These are phyloP conservation scores for Temnothorax rugatulus DNA, from an alignment of 2,888 invertebrate species.

Conservation along the genomic window DNA sequence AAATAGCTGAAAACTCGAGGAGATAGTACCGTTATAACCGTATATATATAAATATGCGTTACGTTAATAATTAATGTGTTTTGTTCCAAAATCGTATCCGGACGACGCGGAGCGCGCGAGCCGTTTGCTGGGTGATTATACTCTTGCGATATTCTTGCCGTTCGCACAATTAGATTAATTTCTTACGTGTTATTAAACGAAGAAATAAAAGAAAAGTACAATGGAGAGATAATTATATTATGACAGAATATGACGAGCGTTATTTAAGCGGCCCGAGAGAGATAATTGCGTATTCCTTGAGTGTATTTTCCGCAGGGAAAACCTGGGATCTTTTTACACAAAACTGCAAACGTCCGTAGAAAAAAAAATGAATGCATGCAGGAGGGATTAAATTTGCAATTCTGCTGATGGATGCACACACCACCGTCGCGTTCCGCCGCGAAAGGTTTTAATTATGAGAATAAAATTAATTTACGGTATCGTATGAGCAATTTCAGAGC, in stretches of 20 bases:
- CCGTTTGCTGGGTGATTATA: not conserved
- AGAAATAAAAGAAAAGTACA: not conserved
- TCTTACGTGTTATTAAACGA: not conserved
- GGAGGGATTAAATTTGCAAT: conserved; percentile 42
- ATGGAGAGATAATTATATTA: not conserved
- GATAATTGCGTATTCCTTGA: not conserved
- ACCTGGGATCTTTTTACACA: not conserved
- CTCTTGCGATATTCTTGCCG: not conserved
- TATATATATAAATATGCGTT: not conserved
- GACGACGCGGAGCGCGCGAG: not conserved
- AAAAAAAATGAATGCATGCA: conserved; percentile 17
- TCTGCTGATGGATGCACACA: conserved; percentile 35
- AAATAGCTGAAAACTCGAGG: conserved; percentile 8
- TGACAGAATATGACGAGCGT: not conserved
- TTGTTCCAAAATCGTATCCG: not conserved
- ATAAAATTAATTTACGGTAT: conserved; percentile 54
- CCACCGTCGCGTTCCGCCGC: conserved; percentile 2
- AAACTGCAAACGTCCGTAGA: conserved; percentile 14
- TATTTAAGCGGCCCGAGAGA: not conserved
- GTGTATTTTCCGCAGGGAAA: not conserved
- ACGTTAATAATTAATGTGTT: not conserved
- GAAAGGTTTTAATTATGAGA: conserved; percentile 55
- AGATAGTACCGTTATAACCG: not conserved
- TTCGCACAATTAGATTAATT: not conserved
- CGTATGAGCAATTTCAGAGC: conserved; percentile 36